A percentile compares a stretch with the other conserved stretches of the same genome.
These are phyloP conservation scores for Equus quagga DNA, from an alignment of 2,113 vertebrate species.

Conservation along the genomic window DNA sequence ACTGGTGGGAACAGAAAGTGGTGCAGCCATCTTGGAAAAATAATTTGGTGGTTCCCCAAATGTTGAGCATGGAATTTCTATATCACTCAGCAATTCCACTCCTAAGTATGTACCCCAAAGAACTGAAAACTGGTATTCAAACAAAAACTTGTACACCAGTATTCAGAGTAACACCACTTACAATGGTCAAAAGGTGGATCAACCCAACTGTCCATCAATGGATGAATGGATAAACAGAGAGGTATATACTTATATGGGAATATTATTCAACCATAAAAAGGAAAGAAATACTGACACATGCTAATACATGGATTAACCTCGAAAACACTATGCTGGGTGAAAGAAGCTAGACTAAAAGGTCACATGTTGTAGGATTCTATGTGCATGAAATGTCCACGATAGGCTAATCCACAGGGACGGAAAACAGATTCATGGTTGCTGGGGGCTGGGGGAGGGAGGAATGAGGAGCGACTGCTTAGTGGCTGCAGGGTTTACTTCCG, in stretches of 20 bases:
- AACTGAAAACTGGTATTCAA: background rate
- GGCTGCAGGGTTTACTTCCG: background rate
- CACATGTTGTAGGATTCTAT: background rate
- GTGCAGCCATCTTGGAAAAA: background rate
- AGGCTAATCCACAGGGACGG: background rate
- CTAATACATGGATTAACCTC: background rate
- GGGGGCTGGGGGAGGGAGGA: background rate
- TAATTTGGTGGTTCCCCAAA: background rate
- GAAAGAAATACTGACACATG: background rate
- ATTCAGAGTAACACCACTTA: background rate
- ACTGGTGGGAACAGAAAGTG: background rate
- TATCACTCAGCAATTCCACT: background rate
- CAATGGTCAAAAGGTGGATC: background rate
- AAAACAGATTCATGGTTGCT: background rate
- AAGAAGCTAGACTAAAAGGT: too few relatives aligned
- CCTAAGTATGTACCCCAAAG: background rate
- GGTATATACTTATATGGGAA: background rate
- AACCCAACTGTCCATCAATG: background rate
- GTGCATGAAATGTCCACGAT: background rate
- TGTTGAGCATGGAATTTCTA: background rate
- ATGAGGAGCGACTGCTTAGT: background rate
- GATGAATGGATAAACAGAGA: background rate
- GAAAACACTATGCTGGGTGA: background rate
- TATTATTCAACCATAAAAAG: background rate
- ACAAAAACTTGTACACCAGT: background rate